Conservation (phyloP, 1,140 invertebrate species). For the Heliconius hermathena region DNA sequence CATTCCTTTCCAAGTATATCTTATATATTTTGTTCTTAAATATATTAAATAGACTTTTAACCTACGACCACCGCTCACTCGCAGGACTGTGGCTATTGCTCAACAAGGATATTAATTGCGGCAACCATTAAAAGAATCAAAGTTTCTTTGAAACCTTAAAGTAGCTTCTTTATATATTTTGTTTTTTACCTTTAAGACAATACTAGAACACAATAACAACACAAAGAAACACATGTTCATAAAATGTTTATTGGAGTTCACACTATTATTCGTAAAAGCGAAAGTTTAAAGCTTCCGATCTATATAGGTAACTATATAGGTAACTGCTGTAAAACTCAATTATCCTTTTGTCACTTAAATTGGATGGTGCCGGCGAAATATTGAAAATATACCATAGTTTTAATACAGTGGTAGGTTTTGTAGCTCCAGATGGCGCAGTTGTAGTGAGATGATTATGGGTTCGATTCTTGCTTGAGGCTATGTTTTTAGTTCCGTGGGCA, state of each 20-base stretch:
- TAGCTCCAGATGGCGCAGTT: background rate
- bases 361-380: constrained; percentile 2
- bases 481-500: no score
- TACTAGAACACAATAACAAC: background rate
- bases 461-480: background rate
- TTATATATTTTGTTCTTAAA: no score
- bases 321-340: constrained; percentile 4
- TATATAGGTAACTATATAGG: background rate
- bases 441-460: background rate
- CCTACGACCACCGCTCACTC: background rate
- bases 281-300: background rate
- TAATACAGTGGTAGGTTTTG: background rate
- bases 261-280: background rate
- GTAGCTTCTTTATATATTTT: background rate
- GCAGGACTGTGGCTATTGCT: background rate
- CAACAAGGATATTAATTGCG: background rate
- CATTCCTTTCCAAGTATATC: no score
- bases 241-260: background rate
- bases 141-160: background rate
- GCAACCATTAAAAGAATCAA: no score
- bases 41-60: background rate
- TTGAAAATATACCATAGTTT: background rate
- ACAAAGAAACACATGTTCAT: background rate
- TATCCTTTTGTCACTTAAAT: background rate
- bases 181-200: background rate